phyloP scores from a whole-genome alignment of 2,113 vertebrate species.

The Xiphophorus couchianus region DNA sequence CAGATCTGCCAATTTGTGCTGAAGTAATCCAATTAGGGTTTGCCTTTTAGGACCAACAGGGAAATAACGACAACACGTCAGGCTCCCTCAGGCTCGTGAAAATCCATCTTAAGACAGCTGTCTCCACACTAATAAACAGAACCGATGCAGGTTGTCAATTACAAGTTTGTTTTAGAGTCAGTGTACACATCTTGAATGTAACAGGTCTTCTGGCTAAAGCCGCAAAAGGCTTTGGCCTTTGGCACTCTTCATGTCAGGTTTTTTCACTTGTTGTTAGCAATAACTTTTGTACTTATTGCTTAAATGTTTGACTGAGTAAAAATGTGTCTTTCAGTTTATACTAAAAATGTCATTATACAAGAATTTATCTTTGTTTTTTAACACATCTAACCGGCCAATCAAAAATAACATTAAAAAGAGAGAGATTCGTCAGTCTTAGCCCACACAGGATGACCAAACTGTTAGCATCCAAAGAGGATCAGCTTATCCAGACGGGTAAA shows the following conservation, averaged over 20 bases:
- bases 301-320: not conserved
- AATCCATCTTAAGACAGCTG: slow-evolving; percentile 53
- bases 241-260: not conserved
- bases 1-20: slow-evolving; percentile 54
- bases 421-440: slow-evolving; percentile 29
- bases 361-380: not conserved
- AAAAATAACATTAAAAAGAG: slow-evolving; percentile 9
- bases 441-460: slow-evolving; percentile 15
- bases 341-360: not conserved
- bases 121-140: slow-evolving; percentile 55
- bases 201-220: slow-evolving; percentile 18
- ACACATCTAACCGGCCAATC: slow-evolving; percentile 2
- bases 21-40: slow-evolving; percentile 64
- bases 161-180: slow-evolving; percentile 50
- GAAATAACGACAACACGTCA: slow-evolving; percentile 58
- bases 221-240: slow-evolving; percentile 16
- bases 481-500: slow-evolving; percentile 38
- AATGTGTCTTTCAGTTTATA: not conserved
- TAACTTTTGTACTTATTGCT: not conserved
- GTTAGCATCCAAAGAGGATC: slow-evolving; percentile 19
- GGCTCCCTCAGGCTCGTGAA: slow-evolving; percentile 52
- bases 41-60: slow-evolving; percentile 50
- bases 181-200: slow-evolving; percentile 39
- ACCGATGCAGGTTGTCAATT: slow-evolving; percentile 63
- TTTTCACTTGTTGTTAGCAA: not conserved